Base-by-base conservation (phyloP, 2,113 vertebrate species). In the Rhegmatorhina hoffmannsi region DNA sequence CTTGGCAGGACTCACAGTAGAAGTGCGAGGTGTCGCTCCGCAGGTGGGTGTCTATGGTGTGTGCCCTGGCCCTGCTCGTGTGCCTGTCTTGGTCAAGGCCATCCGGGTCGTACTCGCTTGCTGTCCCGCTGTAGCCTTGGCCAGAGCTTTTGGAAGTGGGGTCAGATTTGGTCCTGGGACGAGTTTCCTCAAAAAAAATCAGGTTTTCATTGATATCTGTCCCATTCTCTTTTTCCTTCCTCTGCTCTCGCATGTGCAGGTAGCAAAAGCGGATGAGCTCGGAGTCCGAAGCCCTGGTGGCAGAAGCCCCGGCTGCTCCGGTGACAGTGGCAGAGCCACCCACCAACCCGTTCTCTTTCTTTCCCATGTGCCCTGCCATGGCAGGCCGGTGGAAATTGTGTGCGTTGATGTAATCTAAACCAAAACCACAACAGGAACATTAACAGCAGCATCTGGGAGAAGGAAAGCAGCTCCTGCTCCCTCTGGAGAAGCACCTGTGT, bases 181-280 rank as follows among this genome's bases (percentile, higher is more conserved):
- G 99, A 92, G 96, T 98, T 97, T 98, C 98, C 92, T 98, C 98
- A 53, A 98, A 98, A 95, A 99, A 98, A 94, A 99, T 98, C 95
- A 99, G 97, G 97, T 99, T 99, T 98, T 99, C 98, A 36, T 99
- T 99, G 97, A 99, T 98, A 95, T 99, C 99, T 2, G 98, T 98
- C 89, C 98, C 97, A 79, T 97, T 98, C 89, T 98, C 98, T 81
- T 97, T 98, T 79, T 98, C 98, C 97, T 99, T 99, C 95, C 98
- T 99, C 97, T 99, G 98, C 95, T 99, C 99, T 96, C 97, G 98
- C 97, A 99, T 98, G 96, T 99, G 99, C 96, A 99, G 98, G 97
- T 99, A 99, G 98, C 99, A 99, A 96, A 99, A 98, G 96, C 99
- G 98, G 97, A 99, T 97, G 97, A 99, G 99, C 97, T 99, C 99